Base-by-base conservation (phyloP, 2,888 invertebrate species). In the Caenorhabditis drosophilae region DNA sequence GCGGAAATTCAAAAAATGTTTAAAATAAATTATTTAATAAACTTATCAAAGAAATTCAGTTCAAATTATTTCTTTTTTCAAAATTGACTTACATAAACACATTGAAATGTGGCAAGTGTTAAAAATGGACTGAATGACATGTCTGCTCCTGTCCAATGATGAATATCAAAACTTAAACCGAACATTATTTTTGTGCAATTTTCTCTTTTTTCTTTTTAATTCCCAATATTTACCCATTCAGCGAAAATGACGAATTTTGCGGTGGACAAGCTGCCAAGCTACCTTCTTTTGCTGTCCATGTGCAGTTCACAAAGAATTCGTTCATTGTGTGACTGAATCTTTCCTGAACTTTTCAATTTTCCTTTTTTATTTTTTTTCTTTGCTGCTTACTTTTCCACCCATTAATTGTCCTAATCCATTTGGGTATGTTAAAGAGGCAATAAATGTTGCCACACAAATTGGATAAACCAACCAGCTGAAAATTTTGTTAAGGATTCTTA, bases 401-500 rank as follows among this genome's bases (percentile, higher is more conserved):
- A 86, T 85, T 68, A 92, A 97, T 84, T 93, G 90, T 1, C 97
- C 97, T 26, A 92, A 87, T 18, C 94, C 95, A 54, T 91, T 88
- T 0, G 96, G 97, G 85, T 94, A 98, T 23, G 93, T 90, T 0
- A 93, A 88, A 0, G 91, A 91, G 79, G 90, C 90, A 42, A 95
- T 91, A 26, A 91, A 84, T 47, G 94, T 86, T 0, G 94, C 55
- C 12, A 76, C 56, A 26, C 71, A 57, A 2, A 92, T 92, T 0
- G 97, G 97, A 85, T 97, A 98, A 70, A 97, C 88, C 85, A 96
- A 94, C 46, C 93, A 93, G 83, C 95, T 93, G 88, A 57, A 84
- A 83, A n/a, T n/a, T n/a, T n/a, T n/a, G n/a, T n/a, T n/a, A n/a
- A n/a, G n/a, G n/a, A n/a, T n/a, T n/a, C n/a, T n/a, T n/a, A n/a